phyloP scores from a whole-genome alignment of 1,140 invertebrate genomes.

The Sarcophaga peregrina region DNA sequence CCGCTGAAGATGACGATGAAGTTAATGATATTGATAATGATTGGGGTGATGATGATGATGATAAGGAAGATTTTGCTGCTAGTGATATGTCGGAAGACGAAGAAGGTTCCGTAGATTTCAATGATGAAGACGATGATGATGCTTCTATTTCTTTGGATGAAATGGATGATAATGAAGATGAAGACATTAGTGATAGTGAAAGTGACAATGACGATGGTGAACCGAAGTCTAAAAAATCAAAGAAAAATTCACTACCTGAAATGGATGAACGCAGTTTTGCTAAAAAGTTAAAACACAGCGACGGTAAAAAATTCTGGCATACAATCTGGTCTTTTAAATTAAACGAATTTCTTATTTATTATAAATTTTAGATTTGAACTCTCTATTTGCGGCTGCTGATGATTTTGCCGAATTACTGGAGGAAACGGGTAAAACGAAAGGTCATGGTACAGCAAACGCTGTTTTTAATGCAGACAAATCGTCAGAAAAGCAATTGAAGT shows the following conservation, averaged over 20 bases:
- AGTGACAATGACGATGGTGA: slow-evolving; percentile 52
- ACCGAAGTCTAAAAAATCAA: slow-evolving; percentile 66
- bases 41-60: slow-evolving; percentile 57
- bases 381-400: slow-evolving; percentile 78
- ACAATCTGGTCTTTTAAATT: not conserved
- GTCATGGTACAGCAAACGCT: slow-evolving; percentile 73
- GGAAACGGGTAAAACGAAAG: slow-evolving; percentile 73
- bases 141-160: slow-evolving; percentile 52
- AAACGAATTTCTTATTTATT: not conserved
- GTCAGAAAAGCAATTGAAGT: slow-evolving; percentile 74
- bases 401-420: slow-evolving; percentile 79
- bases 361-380: slow-evolving; percentile 64
- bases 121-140: slow-evolving; percentile 53
- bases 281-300: slow-evolving; percentile 61
- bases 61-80: slow-evolving; percentile 58
- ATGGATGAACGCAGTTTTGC: slow-evolving; percentile 54
- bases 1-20: slow-evolving; percentile 59
- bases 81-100: slow-evolving; percentile 63
- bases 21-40: slow-evolving; percentile 50
- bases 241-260: slow-evolving; percentile 46
- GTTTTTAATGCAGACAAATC: slow-evolving; percentile 76
- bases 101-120: slow-evolving; percentile 56
- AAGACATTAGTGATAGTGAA: slow-evolving; percentile 43
- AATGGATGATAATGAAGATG: slow-evolving; percentile 45
- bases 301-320: slow-evolving; percentile 48